Base-by-base conservation (phyloP, 2,888 invertebrate species). In the Heliconius sara region DNA sequence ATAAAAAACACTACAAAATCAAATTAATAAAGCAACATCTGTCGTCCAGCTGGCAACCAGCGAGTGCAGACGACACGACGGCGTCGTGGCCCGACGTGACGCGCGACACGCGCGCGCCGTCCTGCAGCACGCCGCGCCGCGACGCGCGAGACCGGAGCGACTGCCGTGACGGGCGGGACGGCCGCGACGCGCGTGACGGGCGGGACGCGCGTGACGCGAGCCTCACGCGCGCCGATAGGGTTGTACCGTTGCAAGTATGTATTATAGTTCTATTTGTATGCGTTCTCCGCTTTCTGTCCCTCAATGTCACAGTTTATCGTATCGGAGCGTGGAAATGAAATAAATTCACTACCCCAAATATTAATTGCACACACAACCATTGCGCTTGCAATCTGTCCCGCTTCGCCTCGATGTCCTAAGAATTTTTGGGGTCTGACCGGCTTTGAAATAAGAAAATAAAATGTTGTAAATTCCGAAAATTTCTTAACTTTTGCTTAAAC, bases 101-200 rank as follows among this genome's bases (percentile, higher is more conserved):
- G n/a, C 79, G 79, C 52, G 80, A 79, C n/a, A 84, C 85, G 10
- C 80, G 67, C 77, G 83, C 76, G n/a, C 79, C 79, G 9, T 81
- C 86, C 2, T 89, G 88, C 83, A 92, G 92, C 84, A 93, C 94
- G 65, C 93, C 94, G 63, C 87, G 87, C 73, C 78, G 84, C 12
- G 89, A 89, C 5, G 81, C 84, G 27, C 75, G 72, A 25, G 81
- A 81, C 16, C 78, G 60, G 13, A 79, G 60, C 6, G 70, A 43
- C 81, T 43, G 2, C 60, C 30, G 83, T 73, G 25, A 78, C 79
- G 7, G 81, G 73, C 78, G 84, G 12, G 89, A 89, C 66, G 34
- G 74, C 13, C 73, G 68, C n/a, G 89, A 57, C 76, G 52, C 77
- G 83, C 0, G 78, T 27, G 81, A 81, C 16, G 60, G 5, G 68